A percentile compares a stretch with the other conserved stretches of the same genome.
These are phyloP conservation scores for Pogoniulus pusillus DNA, from an alignment of 2,797 vertebrate genomes.

Conservation along the genomic window DNA sequence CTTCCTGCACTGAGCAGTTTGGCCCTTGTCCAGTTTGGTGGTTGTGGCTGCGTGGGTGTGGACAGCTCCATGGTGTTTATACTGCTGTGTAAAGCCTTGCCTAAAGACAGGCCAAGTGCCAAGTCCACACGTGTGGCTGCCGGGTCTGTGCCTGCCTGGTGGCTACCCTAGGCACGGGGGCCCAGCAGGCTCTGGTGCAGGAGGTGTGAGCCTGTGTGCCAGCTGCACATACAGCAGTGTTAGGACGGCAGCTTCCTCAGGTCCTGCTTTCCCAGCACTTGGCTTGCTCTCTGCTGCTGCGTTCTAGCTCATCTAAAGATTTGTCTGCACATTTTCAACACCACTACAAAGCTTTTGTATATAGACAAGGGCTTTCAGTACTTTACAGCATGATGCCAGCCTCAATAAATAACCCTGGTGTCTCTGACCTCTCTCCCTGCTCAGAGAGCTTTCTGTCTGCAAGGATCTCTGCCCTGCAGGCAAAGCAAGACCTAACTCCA, in stretches of 20 bases:
- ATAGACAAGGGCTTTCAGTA: background rate
- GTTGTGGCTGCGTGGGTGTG: background rate
- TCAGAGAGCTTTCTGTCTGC: background rate
- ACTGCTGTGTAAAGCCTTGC: rapidly evolving
- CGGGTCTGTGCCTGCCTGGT: rapidly evolving
- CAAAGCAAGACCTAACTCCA: background rate
- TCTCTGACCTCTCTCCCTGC: background rate
- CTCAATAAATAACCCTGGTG: background rate
- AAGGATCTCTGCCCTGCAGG: background rate
- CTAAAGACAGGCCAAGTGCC: too few relatives aligned
- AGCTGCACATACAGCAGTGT: background rate
- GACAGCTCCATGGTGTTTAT: rapidly evolving
- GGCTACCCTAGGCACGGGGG: rapidly evolving
- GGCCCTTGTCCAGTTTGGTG: rapidly evolving
- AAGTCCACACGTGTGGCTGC: rapidly evolving
- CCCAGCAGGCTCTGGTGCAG: background rate
- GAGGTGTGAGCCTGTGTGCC: rapidly evolving
- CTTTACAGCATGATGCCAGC: background rate
- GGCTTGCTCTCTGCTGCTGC: background rate
- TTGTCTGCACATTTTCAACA: background rate
- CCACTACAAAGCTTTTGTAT: background rate
- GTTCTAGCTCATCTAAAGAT: background rate
- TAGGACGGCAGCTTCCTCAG: rapidly evolving
- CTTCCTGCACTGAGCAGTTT: rapidly evolving
- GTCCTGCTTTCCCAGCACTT: rapidly evolving